Percentiles rank a stretch among this genome's conserved stretches.
Evolutionary conservation across 2,888 invertebrate genomes (phyloP).

Genomic region (Furcula furcula): DNA sequence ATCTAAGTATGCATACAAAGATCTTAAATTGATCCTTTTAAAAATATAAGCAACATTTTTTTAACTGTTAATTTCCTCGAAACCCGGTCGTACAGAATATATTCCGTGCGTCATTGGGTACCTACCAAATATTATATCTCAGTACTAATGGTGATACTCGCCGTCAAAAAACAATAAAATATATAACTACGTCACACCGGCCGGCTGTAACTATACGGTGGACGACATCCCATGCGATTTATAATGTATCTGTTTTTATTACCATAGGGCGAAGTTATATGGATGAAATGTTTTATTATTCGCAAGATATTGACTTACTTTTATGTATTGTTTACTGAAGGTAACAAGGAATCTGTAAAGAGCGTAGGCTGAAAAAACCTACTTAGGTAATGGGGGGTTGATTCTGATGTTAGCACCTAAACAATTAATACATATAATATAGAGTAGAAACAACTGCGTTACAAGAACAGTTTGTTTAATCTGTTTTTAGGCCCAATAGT

Average conservation of each 20-base stretch:
- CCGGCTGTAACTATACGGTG: conserved; percentile 57
- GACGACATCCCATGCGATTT: conserved; percentile 69
- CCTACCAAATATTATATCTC: conserved; percentile 8
- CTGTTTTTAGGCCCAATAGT: no score
- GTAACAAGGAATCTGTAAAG: no score
- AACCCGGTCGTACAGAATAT: conserved; percentile 33
- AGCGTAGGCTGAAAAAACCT: no score
- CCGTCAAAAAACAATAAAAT: conserved; percentile 72
- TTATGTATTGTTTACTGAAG: background rate
- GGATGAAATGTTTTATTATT: background rate
- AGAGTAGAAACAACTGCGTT: no score
- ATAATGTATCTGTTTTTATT: conserved; percentile 72
- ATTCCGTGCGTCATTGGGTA: conserved; percentile 42
- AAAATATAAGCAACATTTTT: no score
- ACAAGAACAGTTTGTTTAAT: no score
- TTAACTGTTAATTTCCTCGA: conserved; percentile 38
- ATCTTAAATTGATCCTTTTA: no score
- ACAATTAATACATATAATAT: no score
- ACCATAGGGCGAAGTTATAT: conserved; percentile 52
- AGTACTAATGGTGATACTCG: conserved; percentile 54
- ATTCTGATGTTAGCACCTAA: no score
- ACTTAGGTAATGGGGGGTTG: no score
- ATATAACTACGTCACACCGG: conserved; percentile 67
- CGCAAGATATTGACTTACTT: background rate
- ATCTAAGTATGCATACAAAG: no score